A percentile compares a stretch with the other conserved stretches of the same genome.
Evolutionary conservation across 2,797 vertebrate species (phyloP).

Genomic region (Periophthalmus magnuspinnatus): DNA sequence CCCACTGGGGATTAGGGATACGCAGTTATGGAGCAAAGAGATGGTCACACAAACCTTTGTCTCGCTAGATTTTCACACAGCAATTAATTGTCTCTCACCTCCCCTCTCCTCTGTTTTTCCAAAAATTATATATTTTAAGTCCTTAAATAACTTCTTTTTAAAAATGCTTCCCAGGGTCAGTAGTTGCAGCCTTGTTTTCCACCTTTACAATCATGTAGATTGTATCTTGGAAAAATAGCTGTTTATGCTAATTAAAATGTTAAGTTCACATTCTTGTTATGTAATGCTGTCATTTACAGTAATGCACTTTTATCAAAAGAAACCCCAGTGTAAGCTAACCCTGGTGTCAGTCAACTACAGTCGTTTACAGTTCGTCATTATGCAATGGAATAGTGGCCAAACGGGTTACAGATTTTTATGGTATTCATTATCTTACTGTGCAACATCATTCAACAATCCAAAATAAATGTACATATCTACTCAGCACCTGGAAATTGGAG

Average conservation of each 20-base stretch:
- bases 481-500: not conserved
- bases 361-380: slow-evolving; percentile 16
- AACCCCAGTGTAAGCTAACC: not conserved
- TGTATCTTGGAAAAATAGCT: not conserved
- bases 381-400: not conserved
- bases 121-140: no score
- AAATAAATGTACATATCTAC: slow-evolving; percentile 5
- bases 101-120: no score
- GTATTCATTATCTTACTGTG: slow-evolving; percentile 4
- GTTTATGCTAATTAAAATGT: not conserved
- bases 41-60: not conserved
- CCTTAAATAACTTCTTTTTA: not conserved
- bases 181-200: not conserved
- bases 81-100: not conserved
- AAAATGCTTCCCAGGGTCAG: not conserved
- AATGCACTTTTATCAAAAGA: not conserved
- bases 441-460: not conserved
- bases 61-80: not conserved
- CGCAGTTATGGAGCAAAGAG: not conserved
- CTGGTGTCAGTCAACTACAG: slow-evolving; percentile 2
- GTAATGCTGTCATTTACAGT: not conserved
- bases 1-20: not conserved
- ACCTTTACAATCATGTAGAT: not conserved
- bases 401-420: slow-evolving; percentile 13
- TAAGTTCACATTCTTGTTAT: not conserved